A percentile compares a stretch with the other conserved stretches of the same genome.
Evolutionary conservation across 2,113 vertebrate genomes (phyloP).

Genomic region (Perca flavescens): DNA sequence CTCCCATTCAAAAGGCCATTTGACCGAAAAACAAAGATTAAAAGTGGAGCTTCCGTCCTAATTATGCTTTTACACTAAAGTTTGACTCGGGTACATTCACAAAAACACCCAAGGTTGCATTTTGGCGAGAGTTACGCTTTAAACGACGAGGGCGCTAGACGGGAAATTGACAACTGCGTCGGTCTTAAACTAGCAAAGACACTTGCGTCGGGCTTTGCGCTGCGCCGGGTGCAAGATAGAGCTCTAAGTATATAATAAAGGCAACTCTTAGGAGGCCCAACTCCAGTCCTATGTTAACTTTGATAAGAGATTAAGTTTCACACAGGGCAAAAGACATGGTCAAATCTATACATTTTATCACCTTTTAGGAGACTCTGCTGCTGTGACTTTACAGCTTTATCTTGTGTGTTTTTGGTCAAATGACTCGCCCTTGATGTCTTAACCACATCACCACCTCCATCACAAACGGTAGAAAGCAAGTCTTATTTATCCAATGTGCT

Average conservation of each 20-base stretch:
- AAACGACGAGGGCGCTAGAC: too few relatives aligned
- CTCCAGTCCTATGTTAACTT: background rate
- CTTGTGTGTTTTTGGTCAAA: constrained; percentile 48
- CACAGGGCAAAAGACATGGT: background rate
- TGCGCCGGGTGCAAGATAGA: too few relatives aligned
- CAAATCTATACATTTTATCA: constrained; percentile 15
- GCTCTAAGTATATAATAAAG: background rate
- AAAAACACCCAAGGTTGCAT: too few relatives aligned
- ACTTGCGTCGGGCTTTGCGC: too few relatives aligned
- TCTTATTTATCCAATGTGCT: constrained; percentile 80
- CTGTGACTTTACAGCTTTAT: constrained; percentile 16
- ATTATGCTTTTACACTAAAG: too few relatives aligned
- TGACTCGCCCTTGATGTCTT: constrained; percentile 44
- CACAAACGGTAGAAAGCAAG: constrained; percentile 58
- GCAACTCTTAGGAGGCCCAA: constrained; percentile 6
- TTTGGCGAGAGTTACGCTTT: too few relatives aligned
- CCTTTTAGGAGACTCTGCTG: background rate
- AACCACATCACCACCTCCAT: constrained; percentile 53
- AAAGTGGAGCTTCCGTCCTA: too few relatives aligned
- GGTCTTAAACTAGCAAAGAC: too few relatives aligned
- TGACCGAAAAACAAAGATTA: too few relatives aligned
- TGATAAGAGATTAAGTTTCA: background rate
- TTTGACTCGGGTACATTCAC: too few relatives aligned
- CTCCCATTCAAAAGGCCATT: too few relatives aligned
- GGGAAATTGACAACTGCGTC: too few relatives aligned